phyloP scores from a whole-genome alignment of 2,113 vertebrate species.

The Ariopsis seemanni region DNA sequence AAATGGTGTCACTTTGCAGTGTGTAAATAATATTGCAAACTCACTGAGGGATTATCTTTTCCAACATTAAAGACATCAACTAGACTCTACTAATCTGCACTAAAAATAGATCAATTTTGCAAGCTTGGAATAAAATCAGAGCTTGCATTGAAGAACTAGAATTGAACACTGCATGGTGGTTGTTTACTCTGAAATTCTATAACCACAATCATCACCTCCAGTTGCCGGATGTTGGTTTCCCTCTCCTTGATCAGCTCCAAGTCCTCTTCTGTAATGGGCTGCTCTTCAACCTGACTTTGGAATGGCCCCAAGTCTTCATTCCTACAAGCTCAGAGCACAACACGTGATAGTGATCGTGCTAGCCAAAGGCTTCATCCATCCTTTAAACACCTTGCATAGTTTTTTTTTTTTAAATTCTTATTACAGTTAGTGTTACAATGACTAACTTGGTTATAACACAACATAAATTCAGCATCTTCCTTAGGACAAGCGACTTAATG shows the following conservation, averaged over 20 bases:
- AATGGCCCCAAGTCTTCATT: constrained; percentile 84
- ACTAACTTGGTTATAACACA: neutral
- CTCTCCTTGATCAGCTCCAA: constrained; percentile 86
- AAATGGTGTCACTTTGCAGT: neutral
- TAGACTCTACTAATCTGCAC: neutral
- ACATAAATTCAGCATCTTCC: too few relatives aligned
- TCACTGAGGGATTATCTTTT: neutral
- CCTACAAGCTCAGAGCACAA: constrained; percentile 64
- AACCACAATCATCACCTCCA: constrained; percentile 74
- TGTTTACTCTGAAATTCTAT: neutral
- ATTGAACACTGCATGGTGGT: neutral
- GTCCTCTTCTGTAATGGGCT: constrained; percentile 83
- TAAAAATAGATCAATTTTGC: neutral
- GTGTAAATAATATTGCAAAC: neutral
- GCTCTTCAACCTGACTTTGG: constrained; percentile 81
- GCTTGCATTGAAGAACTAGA: neutral
- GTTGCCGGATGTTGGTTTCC: constrained; percentile 84
- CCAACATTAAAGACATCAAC: neutral
- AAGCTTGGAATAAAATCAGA: neutral
- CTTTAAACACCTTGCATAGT: neutral
- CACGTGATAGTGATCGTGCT: neutral
- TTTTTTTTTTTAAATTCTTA: neutral
- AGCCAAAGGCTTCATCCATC: neutral
- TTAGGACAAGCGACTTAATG: neutral
- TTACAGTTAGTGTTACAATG: neutral